Conservation (phyloP, 2,888 invertebrate genomes). For the Heliconius cydno region DNA sequence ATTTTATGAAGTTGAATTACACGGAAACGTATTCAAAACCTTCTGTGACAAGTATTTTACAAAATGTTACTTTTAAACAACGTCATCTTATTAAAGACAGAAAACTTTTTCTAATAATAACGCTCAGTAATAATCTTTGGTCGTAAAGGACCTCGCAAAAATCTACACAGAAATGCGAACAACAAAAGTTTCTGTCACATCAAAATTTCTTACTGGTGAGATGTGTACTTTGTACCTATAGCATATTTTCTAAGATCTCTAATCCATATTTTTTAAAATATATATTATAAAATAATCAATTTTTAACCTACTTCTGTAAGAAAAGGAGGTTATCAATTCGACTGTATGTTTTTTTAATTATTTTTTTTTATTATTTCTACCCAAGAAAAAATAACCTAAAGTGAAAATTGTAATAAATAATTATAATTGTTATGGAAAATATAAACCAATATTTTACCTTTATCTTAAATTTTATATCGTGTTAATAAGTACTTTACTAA, state of each 20-base stretch:
- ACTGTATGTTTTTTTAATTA: too few species aligned
- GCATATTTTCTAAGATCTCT: too few species aligned
- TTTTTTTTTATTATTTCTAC: too few species aligned
- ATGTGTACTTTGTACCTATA: too few species aligned
- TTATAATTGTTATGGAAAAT: neutral
- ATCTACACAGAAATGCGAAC: neutral
- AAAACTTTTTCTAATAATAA: neutral
- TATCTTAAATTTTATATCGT: neutral
- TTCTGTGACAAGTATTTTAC: neutral
- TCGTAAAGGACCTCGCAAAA: neutral
- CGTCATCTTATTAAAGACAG: neutral
- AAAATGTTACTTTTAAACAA: neutral
- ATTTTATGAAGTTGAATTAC: neutral
- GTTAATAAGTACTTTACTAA: neutral
- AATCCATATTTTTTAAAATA: too few species aligned
- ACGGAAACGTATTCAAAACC: neutral
- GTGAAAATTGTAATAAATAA: too few species aligned
- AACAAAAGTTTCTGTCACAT: neutral
- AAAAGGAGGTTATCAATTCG: too few species aligned
- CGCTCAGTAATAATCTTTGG: neutral
- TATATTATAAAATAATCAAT: too few species aligned
- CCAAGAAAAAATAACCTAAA: too few species aligned
- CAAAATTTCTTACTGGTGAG: neutral
- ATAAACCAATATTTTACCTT: neutral
- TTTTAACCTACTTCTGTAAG: too few species aligned